Evolutionary conservation across 2,113 vertebrate species (phyloP).

Genomic region (Taurulus bubalis): DNA sequence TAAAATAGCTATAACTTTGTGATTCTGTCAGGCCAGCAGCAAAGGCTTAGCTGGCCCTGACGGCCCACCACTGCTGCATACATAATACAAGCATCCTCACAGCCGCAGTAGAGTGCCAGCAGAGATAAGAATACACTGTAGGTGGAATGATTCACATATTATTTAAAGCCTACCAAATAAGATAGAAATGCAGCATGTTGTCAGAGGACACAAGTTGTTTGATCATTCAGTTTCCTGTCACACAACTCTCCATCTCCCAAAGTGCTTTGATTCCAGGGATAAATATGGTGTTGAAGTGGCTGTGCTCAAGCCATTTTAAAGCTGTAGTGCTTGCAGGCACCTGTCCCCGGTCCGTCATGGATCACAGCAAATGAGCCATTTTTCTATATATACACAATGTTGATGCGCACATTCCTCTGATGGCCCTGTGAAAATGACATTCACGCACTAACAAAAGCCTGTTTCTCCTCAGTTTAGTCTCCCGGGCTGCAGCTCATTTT

Average conservation of each 20-base stretch:
- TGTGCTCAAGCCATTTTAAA: constrained; percentile 25
- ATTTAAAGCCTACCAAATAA: constrained; percentile 31
- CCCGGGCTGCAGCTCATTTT: constrained; percentile 50
- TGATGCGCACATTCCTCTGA: constrained; percentile 41
- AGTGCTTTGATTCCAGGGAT: constrained; percentile 39
- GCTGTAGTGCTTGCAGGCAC: constrained; percentile 22
- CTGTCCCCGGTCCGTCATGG: constrained; percentile 31
- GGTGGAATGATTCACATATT: background rate
- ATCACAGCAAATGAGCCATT: constrained; percentile 38
- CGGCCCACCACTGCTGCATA: no score
- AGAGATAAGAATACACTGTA: background rate
- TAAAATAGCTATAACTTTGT: no score
- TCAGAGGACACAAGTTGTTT: constrained; percentile 20
- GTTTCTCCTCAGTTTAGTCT: constrained; percentile 38
- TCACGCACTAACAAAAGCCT: constrained; percentile 38
- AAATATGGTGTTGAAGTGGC: constrained; percentile 34
- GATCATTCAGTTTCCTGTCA: constrained; percentile 19
- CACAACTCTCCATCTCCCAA: constrained; percentile 30
- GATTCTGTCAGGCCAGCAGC: no score
- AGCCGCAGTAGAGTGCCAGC: background rate
- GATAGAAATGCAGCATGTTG: constrained; percentile 18
- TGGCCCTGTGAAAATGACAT: constrained; percentile 58
- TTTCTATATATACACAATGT: constrained; percentile 25
- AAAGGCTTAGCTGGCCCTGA: no score
- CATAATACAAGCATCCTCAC: background rate